A percentile compares a stretch with the other conserved stretches of the same genome.
phyloP scores from a whole-genome alignment of 2,797 vertebrate genomes.

The Hapalemur alaotrensis region DNA sequence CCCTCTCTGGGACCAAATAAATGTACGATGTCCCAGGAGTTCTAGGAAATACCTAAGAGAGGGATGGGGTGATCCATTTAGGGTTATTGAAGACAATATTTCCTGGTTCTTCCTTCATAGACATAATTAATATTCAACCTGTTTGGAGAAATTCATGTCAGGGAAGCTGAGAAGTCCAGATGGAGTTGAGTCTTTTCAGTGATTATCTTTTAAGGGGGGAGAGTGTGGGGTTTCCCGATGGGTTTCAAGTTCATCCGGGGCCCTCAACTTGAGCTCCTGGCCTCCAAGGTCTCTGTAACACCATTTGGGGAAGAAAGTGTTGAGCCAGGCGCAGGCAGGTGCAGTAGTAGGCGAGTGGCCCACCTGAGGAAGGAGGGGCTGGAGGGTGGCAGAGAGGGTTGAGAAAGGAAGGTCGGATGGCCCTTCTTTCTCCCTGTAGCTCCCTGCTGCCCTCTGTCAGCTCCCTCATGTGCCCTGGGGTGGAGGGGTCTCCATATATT shows the following conservation, averaged over 20 bases:
- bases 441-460: background rate
- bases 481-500: background rate
- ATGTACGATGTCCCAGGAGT: background rate
- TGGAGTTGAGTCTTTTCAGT: background rate
- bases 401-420: too few relatives aligned
- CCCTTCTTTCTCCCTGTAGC: background rate
- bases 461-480: rapidly evolving
- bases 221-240: background rate
- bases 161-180: conserved; percentile 9
- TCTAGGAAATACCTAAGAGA: background rate
- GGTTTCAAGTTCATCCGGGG: background rate
- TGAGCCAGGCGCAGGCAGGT: background rate
- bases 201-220: background rate
- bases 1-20: background rate
- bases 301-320: background rate
- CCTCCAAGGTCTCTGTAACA: background rate
- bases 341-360: too few relatives aligned
- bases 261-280: background rate
- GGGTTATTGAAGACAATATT: conserved; percentile 43
- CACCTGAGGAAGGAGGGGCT: rapidly evolving
- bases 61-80: background rate
- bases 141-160: conserved; percentile 35
- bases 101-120: background rate
- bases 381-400: too few relatives aligned
- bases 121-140: conserved; percentile 16